Conservation (phyloP, 1,140 invertebrate genomes). For the Cataglyphis hispanica region DNA sequence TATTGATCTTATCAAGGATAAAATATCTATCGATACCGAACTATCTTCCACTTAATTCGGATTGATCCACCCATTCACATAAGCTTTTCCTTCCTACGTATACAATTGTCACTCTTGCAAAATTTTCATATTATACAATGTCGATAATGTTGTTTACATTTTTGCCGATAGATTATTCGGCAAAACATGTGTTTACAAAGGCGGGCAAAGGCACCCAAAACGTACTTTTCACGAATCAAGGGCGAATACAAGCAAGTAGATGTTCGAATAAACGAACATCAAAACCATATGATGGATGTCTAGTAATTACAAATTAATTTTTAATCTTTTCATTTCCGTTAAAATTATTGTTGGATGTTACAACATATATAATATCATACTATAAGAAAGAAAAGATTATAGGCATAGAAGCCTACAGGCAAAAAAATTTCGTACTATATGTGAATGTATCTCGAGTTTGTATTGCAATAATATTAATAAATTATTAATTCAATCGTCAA, state of each 20-base stretch:
- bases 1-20: not conserved
- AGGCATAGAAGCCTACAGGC: not conserved
- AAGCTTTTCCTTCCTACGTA: constrained; percentile 65
- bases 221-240: constrained; percentile 38
- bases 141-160: constrained; percentile 39
- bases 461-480: constrained; percentile 76
- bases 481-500: constrained; percentile 80
- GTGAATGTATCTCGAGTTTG: not conserved
- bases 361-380: not conserved
- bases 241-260: constrained; percentile 51
- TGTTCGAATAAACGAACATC: constrained; percentile 60
- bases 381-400: not conserved
- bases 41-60: not conserved
- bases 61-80: not conserved
- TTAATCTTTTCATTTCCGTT: constrained; percentile 22
- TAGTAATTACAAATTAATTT: constrained; percentile 59
- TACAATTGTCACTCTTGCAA: constrained; percentile 66
- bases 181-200: constrained; percentile 29
- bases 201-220: constrained; percentile 73
- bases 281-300: constrained; percentile 60
- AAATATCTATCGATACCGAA: not conserved
- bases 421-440: constrained; percentile 30
- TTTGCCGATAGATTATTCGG: constrained; percentile 15
- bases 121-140: constrained; percentile 59
- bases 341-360: not conserved